Base-by-base conservation (phyloP, 2,113 vertebrate species). In the Diphyllodes magnificus region DNA sequence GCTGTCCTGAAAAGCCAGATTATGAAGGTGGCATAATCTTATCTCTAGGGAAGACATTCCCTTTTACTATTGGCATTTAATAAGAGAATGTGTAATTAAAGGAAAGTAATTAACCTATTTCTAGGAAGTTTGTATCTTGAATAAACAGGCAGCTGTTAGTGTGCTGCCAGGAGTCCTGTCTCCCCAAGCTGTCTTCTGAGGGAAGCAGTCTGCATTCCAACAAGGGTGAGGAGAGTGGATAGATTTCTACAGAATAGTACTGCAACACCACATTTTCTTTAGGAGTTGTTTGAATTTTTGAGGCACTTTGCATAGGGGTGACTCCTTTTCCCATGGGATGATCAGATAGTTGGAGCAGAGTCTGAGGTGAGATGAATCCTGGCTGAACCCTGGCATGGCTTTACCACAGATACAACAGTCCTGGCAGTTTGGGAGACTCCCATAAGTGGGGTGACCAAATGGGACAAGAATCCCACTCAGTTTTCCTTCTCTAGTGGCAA, bases 61-160 rank as follows among this genome's bases (percentile, higher is more conserved):
- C 56, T 88, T 93, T 76, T 65, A 70, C 86, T 77, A 80, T 40
- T 70, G 90, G 47, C 57, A 91, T 92, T 88, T 78, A 91, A 89
- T 76, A 92, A 94, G 63, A 94, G 77, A 93, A 90, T 56, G 28
- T 45, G 44, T 94, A 73, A 81, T 82, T 86, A 95, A 96, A 89
- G 30, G 25, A 64, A 88, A 89, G 47, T 85, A 68, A 69, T 95
- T 93, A 85, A 66, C 44, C 40, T 88, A 69, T 88, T 92, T 84
- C 40, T 94, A 54, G 84, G 69, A 92, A 61, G 85, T 56, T 80
- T 89, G 21, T 92, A 37, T 82, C 82, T 80, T 85, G 78, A 63
- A 65, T 68, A 86, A 92, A 82, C 60, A 95, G 81, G 53, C 81
- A 85, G 68, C 39, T n/a, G 5, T 73, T 12, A 19, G 51, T 47